Evolutionary conservation across 2,797 vertebrate genomes (phyloP).

Genomic region (Pagetopsis macropterus): DNA sequence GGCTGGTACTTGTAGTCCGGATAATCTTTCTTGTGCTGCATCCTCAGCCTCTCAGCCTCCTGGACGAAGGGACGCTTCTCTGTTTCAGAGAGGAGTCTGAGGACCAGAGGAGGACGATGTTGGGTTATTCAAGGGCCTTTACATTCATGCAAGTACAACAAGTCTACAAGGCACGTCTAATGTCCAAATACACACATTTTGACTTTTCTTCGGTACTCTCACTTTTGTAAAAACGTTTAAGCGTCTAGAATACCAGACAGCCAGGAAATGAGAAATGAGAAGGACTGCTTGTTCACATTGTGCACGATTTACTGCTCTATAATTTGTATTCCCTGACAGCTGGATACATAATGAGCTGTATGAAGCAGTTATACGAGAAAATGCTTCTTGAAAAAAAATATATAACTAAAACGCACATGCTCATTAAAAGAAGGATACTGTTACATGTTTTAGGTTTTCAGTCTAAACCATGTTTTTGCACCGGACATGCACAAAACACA

Average conservation of each 20-base stretch:
- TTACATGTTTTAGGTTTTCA: too few relatives aligned
- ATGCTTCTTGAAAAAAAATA: too few relatives aligned
- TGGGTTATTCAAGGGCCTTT: not conserved
- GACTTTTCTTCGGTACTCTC: not conserved
- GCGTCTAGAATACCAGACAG: not conserved
- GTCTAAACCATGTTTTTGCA: too few relatives aligned
- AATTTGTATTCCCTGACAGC: not conserved
- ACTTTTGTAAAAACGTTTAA: not conserved
- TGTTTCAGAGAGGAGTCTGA: conserved; percentile 88
- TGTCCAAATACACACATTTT: not conserved
- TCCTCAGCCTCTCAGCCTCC: conserved; percentile 89
- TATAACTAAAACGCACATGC: too few relatives aligned
- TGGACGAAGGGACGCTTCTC: conserved; percentile 92
- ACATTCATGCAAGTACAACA: not conserved
- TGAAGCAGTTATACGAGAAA: too few relatives aligned
- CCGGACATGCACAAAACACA: too few relatives aligned
- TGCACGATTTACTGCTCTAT: not conserved
- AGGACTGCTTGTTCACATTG: not conserved
- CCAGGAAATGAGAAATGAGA: not conserved
- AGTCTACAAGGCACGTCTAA: too few relatives aligned
- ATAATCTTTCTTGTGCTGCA: conserved; percentile 94
- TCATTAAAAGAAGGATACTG: too few relatives aligned
- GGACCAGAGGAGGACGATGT: not conserved
- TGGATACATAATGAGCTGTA: too few relatives aligned
- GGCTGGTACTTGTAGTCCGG: conserved; percentile 97